These are phyloP conservation scores for Conops quadrifasciatus DNA, from an alignment of 2,888 invertebrate species.

Conservation along the genomic window DNA sequence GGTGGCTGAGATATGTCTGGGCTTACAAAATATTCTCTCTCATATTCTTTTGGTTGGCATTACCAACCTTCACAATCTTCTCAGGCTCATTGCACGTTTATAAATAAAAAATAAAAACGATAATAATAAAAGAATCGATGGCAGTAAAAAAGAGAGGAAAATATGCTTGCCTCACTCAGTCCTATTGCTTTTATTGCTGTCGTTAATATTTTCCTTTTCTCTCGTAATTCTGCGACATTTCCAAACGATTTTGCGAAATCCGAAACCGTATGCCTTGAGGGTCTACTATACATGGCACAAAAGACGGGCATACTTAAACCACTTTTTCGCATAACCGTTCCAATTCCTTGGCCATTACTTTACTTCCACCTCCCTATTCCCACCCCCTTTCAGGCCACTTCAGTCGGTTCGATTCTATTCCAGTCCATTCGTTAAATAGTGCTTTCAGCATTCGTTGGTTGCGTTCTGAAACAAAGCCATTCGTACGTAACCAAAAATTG, in stretches of 20 bases:
- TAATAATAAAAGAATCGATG: too few relatives aligned
- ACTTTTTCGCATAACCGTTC: not conserved
- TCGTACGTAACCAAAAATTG: constrained; percentile 19
- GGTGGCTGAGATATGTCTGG: too few relatives aligned
- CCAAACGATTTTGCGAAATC: not conserved
- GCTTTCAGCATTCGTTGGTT: not conserved
- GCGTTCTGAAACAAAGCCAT: not conserved
- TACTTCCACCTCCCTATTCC: not conserved
- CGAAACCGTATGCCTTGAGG: not conserved
- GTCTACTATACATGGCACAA: not conserved
- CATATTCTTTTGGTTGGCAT: too few relatives aligned
- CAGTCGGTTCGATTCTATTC: not conserved
- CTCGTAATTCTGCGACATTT: not conserved
- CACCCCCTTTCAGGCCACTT: not conserved
- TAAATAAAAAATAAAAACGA: too few relatives aligned
- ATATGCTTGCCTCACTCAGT: too few relatives aligned
- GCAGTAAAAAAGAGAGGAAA: too few relatives aligned
- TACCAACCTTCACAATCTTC: too few relatives aligned
- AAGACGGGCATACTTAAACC: not conserved
- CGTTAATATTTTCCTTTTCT: not conserved
- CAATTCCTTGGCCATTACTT: not conserved
- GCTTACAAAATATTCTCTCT: too few relatives aligned
- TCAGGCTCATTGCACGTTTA: too few relatives aligned
- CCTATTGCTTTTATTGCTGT: too few relatives aligned
- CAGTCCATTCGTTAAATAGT: not conserved